These are phyloP conservation scores for Ceuthmochares aereus DNA, from an alignment of 2,113 vertebrate species.

Conservation along the genomic window DNA sequence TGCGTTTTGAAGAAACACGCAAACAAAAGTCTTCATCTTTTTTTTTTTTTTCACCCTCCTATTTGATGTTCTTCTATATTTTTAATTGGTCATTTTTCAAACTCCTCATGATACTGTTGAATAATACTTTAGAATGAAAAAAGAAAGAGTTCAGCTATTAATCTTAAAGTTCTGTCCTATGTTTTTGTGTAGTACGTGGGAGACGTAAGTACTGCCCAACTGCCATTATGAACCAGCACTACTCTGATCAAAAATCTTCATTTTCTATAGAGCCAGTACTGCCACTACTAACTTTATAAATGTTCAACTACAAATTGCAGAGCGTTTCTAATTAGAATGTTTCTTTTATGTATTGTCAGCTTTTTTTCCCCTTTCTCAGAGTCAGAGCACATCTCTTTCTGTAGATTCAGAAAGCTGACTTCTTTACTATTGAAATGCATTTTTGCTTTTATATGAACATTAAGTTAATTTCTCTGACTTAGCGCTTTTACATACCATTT, in stretches of 20 bases:
- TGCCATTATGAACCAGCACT: not conserved
- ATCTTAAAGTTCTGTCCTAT: not conserved
- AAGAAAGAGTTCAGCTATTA: not conserved
- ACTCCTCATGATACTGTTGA: not conserved
- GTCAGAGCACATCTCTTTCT: not conserved
- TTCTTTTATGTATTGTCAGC: not conserved
- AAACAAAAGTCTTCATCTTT: not conserved
- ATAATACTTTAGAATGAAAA: not conserved
- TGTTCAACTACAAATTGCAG: not conserved
- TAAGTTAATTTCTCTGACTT: not conserved
- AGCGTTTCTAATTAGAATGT: not conserved
- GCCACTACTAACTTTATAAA: not conserved
- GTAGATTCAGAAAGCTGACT: not conserved
- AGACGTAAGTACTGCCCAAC: accelerated
- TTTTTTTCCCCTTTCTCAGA: not conserved
- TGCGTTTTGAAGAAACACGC: not conserved
- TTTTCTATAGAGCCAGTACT: not conserved
- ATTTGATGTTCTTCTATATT: not conserved
- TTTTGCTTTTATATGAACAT: not conserved
- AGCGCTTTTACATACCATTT: not conserved
- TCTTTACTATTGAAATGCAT: not conserved
- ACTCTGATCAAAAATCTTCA: not conserved
- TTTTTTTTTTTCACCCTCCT: not conserved
- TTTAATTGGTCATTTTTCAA: not conserved
- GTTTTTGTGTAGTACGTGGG: not conserved